phyloP scores from a whole-genome alignment of 2,888 invertebrate genomes.

The Idaea aversata region DNA sequence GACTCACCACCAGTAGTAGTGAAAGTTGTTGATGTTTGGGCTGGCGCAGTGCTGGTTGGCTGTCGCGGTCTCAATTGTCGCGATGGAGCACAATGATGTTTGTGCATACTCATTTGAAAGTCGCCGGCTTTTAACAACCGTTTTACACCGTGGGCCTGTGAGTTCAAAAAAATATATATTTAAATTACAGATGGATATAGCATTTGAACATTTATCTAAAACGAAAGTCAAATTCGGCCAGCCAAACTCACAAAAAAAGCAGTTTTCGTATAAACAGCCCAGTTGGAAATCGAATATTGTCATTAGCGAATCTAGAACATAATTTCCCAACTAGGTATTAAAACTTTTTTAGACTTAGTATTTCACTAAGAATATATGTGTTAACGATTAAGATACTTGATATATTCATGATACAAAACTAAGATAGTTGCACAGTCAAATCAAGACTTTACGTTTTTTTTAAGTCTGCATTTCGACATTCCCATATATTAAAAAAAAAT shows the following conservation, averaged over 20 bases:
- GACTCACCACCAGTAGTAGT: conserved; percentile 26
- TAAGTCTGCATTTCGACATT: no score
- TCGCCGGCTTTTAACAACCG: conserved; percentile 40
- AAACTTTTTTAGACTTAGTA: background rate
- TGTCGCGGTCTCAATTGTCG: conserved; percentile 28
- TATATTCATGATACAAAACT: no score
- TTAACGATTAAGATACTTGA: background rate
- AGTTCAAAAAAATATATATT: background rate
- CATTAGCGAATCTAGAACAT: no score
- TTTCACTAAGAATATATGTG: background rate
- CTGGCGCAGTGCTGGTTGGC: conserved; percentile 8
- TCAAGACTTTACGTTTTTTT: no score
- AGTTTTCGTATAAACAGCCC: no score
- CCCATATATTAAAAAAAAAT: no score
- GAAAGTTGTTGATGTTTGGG: conserved; percentile 14
- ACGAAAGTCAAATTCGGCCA: no score
- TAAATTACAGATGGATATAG: background rate
- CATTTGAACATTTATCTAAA: background rate
- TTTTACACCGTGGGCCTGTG: conserved; percentile 49
- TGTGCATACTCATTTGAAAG: conserved; percentile 23
- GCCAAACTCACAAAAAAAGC: no score
- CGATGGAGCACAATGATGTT: conserved; percentile 44
- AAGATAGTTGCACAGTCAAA: no score
- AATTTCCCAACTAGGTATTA: no score
- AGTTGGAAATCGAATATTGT: no score